A percentile compares a stretch with the other conserved stretches of the same genome.
These are phyloP conservation scores for Ganaspis sp. DNA, from an alignment of 1,140 invertebrate genomes.

Conservation along the genomic window DNA sequence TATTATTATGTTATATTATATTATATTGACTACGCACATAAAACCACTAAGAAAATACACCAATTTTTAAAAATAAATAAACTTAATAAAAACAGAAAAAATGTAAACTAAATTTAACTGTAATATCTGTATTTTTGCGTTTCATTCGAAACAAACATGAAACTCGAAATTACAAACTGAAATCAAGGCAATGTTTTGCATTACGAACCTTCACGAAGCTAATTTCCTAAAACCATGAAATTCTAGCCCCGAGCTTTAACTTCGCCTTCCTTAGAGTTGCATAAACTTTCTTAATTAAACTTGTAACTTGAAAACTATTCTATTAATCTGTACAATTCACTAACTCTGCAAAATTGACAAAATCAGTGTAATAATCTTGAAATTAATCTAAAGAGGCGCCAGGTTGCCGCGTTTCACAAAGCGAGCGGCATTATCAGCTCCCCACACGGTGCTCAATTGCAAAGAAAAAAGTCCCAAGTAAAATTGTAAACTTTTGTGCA, in stretches of 20 bases:
- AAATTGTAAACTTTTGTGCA: not conserved
- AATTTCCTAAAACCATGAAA: conserved; percentile 14
- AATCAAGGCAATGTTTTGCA: conserved; percentile 12
- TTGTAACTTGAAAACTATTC: conserved; percentile 10
- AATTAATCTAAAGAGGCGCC: not conserved
- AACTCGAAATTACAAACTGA: not conserved
- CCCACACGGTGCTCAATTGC: not conserved
- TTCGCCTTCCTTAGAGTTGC: not conserved
- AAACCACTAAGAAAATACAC: no score
- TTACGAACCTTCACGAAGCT: not conserved
- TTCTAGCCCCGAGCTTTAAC: not conserved
- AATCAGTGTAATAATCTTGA: not conserved
- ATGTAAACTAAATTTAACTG: no score
- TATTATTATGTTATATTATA: no score
- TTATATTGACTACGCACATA: no score
- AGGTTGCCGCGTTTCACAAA: no score
- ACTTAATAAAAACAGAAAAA: no score
- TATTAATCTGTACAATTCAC: conserved; percentile 5
- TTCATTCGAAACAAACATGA: not conserved
- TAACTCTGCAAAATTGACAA: not conserved
- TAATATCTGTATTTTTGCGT: no score
- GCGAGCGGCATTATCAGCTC: no score
- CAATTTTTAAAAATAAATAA: no score
- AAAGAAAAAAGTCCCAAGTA: not conserved
- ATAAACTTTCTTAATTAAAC: conserved; percentile 15